Evolutionary conservation across 1,140 invertebrate genomes (phyloP).

Genomic region (Orchestia grillus): DNA sequence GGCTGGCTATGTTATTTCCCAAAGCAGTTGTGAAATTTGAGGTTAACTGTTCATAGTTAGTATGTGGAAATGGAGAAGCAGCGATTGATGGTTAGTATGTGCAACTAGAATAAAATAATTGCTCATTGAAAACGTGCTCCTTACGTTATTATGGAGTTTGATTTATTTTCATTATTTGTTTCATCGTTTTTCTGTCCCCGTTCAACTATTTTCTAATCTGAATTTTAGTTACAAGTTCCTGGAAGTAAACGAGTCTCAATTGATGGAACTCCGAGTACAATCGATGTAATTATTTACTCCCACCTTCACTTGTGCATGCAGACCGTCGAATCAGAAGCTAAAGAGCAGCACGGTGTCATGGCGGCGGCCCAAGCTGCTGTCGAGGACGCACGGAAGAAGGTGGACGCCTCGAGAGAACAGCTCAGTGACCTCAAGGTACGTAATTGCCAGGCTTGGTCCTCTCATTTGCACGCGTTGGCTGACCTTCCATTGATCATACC

Average conservation of each 20-base stretch:
- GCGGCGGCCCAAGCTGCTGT: background rate
- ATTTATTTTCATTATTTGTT: background rate
- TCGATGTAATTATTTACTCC: background rate
- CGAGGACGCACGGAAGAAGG: background rate
- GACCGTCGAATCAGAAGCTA: constrained; percentile 20
- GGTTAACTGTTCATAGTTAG: background rate
- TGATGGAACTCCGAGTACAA: background rate
- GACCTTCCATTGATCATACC: too few species aligned
- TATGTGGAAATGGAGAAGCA: background rate
- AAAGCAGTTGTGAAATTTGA: background rate
- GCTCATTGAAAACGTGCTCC: background rate
- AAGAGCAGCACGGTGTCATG: background rate
- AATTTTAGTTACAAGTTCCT: background rate
- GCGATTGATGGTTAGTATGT: background rate
- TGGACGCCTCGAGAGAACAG: constrained; percentile 25
- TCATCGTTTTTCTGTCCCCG: background rate
- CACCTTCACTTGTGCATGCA: background rate
- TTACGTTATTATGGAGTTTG: background rate
- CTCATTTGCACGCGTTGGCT: too few species aligned
- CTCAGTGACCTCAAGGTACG: background rate
- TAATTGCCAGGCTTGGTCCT: background rate
- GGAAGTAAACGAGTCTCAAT: background rate
- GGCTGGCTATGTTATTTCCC: background rate
- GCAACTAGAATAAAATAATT: background rate
- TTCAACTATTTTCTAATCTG: background rate